Conservation (phyloP, 2,888 invertebrate genomes). For the Eupithecia dodoneata region DNA sequence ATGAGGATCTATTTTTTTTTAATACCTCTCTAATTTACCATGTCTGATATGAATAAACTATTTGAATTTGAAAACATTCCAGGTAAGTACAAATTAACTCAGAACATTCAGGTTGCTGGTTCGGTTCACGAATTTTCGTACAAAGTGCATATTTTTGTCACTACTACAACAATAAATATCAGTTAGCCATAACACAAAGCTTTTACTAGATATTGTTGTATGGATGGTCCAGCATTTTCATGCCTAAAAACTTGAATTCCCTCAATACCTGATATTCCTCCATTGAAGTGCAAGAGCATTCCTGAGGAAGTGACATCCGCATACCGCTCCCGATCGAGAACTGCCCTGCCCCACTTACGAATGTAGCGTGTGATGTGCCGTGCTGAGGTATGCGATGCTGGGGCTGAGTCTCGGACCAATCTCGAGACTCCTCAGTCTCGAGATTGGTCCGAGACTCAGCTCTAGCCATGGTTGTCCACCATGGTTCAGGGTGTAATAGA, state of each 20-base stretch:
- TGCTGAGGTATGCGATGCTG: background rate
- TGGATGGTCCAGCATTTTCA: background rate
- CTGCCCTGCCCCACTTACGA: constrained; percentile 23
- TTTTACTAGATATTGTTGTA: background rate
- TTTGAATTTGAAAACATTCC: background rate
- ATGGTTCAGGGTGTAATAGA: background rate
- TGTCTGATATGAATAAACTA: too few species aligned
- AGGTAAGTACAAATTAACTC: too few species aligned
- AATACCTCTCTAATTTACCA: too few species aligned
- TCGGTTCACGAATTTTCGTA: background rate
- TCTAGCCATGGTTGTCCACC: background rate
- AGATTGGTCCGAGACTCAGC: too few species aligned
- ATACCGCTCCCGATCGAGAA: constrained; percentile 23
- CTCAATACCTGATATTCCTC: background rate
- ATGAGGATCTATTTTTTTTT: too few species aligned
- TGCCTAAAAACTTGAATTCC: background rate
- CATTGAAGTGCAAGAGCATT: background rate
- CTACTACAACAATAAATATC: background rate
- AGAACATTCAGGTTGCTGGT: too few species aligned
- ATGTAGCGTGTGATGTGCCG: background rate
- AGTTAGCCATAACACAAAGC: background rate
- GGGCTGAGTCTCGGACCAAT: background rate
- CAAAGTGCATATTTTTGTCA: background rate
- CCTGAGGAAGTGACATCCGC: constrained; percentile 8
- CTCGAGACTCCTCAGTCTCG: too few species aligned